Evolutionary conservation across 2,113 vertebrate species (phyloP).

Genomic region (Sorex fumeus): DNA sequence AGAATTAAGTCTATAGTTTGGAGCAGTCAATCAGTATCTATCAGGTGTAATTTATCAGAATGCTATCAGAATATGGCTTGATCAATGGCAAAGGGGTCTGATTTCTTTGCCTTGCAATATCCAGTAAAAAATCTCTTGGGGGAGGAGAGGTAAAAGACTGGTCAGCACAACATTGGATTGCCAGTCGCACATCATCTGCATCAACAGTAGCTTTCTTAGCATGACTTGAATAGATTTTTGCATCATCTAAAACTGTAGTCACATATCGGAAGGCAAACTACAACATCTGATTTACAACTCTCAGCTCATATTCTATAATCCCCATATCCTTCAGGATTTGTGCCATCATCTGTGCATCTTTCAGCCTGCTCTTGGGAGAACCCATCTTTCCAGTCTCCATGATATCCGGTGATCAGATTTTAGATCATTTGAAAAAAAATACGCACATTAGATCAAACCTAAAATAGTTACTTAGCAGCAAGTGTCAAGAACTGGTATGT

Average conservation of each 20-base stretch:
- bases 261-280: conserved; percentile 98
- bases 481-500: conserved; percentile 68
- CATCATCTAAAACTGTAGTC: conserved; percentile 97
- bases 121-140: conserved; percentile 95
- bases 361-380: conserved; percentile 94
- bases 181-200: conserved; percentile 95
- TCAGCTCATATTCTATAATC: conserved; percentile 97
- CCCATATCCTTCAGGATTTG: no score
- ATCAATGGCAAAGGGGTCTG: conserved; percentile 95
- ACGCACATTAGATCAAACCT: conserved; percentile 81
- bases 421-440: conserved; percentile 81
- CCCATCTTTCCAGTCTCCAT: conserved; percentile 92
- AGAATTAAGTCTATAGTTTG: conserved; percentile 96
- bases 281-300: conserved; percentile 99
- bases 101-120: conserved; percentile 97
- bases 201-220: conserved; percentile 97
- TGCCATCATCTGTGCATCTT: no score
- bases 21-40: no score
- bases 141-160: conserved; percentile 97
- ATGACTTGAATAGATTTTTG: conserved; percentile 97
- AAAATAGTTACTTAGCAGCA: conserved; percentile 80
- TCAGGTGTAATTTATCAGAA: conserved; percentile 95
- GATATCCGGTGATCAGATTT: conserved; percentile 49
- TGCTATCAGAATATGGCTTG: conserved; percentile 96
- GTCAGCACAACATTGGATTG: conserved; percentile 97